These are phyloP conservation scores for Andinoacara biseriatus DNA, from an alignment of 2,113 vertebrate species.

Conservation along the genomic window DNA sequence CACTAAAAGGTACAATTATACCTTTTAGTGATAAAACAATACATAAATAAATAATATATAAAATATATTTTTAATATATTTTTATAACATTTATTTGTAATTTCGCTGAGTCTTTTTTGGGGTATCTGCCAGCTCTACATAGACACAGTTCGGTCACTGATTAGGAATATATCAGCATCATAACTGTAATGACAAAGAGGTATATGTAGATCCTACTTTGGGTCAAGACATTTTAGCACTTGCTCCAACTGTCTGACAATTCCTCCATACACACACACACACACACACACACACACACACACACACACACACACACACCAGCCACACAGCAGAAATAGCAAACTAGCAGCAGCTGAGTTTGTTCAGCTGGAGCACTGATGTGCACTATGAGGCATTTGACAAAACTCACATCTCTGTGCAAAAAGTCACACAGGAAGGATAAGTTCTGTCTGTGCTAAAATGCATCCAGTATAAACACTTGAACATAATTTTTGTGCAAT, in stretches of 20 bases:
- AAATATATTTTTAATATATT: not conserved
- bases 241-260: not conserved
- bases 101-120: not conserved
- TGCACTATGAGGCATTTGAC: slow-evolving; percentile 1
- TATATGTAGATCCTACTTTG: not conserved
- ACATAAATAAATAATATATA: not conserved
- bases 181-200: not conserved
- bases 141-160: not conserved
- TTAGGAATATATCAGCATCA: not conserved
- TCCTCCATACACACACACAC: no score
- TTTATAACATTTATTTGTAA: not conserved
- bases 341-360: not conserved
- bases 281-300: no score
- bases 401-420: not conserved
- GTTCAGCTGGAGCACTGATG: not conserved
- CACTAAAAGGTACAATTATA: not conserved
- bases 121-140: not conserved
- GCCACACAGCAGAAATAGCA: slow-evolving; percentile 6
- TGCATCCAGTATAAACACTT: not conserved
- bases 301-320: no score
- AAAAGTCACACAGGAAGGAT: not conserved
- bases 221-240: not conserved
- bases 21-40: not conserved
- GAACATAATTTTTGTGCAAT: not conserved
- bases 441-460: not conserved